These are phyloP conservation scores for Sceloporus tristichus DNA, from an alignment of 2,113 vertebrate species.

Conservation along the genomic window DNA sequence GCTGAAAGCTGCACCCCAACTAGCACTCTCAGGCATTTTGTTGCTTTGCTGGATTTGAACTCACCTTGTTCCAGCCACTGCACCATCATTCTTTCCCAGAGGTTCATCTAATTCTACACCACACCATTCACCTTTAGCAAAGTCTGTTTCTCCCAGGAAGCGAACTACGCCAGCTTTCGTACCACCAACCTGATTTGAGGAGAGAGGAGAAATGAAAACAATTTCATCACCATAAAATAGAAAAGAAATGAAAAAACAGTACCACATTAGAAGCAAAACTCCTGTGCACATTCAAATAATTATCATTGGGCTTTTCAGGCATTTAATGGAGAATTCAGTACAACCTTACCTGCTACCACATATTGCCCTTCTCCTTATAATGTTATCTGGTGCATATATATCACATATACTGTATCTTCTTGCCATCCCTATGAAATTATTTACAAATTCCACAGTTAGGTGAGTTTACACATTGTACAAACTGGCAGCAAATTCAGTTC, in stretches of 20 bases:
- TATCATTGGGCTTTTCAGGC: not conserved
- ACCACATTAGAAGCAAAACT: not conserved
- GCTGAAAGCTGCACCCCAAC: accelerated
- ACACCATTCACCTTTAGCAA: constrained; percentile 98
- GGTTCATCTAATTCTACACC: constrained; percentile 97
- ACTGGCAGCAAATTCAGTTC: no score
- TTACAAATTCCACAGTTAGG: no score
- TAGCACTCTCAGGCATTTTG: not conserved
- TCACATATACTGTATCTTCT: not conserved
- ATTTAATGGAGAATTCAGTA: not conserved
- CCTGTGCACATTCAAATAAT: not conserved
- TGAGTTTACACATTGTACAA: no score
- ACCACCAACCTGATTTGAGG: constrained; percentile 87
- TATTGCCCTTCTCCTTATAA: not conserved
- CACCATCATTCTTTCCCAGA: constrained; percentile 96
- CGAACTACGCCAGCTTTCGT: constrained; percentile 97
- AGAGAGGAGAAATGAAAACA: not conserved
- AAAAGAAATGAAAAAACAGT: not conserved
- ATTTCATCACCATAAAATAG: constrained; percentile 1
- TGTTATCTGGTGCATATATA: no score
- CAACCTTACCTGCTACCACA: not conserved
- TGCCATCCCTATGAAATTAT: not conserved
- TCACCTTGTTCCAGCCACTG: constrained; percentile 96
- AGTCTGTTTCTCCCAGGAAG: constrained; percentile 97
- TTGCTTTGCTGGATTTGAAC: not conserved